Conservation (phyloP, 2,113 vertebrate species). For the Heliornis fulica region DNA sequence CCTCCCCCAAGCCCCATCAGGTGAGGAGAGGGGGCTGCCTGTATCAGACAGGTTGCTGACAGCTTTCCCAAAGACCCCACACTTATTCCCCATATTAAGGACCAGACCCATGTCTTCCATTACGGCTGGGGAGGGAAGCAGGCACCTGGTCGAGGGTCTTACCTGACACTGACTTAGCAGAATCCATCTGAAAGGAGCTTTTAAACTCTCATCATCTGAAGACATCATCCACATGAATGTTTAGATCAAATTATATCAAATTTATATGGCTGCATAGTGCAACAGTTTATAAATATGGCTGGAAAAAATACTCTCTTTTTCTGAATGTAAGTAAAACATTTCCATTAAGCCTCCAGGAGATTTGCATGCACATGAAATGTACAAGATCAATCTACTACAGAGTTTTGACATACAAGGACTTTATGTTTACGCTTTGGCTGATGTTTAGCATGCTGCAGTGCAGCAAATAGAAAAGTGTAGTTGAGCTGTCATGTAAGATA, state of each 20-base stretch:
- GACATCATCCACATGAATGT: neutral
- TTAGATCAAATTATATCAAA: neutral
- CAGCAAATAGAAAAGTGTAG: constrained; percentile 68
- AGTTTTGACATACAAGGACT: constrained; percentile 56
- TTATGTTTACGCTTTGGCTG: constrained; percentile 28
- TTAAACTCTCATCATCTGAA: neutral
- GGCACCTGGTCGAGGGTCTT: neutral
- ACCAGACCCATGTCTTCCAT: neutral
- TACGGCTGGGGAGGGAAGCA: neutral
- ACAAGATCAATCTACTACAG: constrained; percentile 31
- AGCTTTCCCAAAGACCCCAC: neutral
- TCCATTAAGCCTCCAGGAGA: neutral
- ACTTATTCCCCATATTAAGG: neutral
- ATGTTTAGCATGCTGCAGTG: constrained; percentile 55
- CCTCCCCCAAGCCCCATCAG: neutral
- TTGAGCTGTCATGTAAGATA: constrained; percentile 88
- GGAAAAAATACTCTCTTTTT: neutral
- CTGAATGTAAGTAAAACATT: neutral
- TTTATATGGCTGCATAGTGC: neutral
- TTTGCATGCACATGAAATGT: constrained; percentile 19
- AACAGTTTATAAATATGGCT: neutral
- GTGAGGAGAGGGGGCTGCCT: neutral
- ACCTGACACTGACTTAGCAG: neutral
- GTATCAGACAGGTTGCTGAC: neutral
- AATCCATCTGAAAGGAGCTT: neutral